phyloP scores from a whole-genome alignment of 2,888 invertebrate genomes.

The Muschampia plurimacula region DNA sequence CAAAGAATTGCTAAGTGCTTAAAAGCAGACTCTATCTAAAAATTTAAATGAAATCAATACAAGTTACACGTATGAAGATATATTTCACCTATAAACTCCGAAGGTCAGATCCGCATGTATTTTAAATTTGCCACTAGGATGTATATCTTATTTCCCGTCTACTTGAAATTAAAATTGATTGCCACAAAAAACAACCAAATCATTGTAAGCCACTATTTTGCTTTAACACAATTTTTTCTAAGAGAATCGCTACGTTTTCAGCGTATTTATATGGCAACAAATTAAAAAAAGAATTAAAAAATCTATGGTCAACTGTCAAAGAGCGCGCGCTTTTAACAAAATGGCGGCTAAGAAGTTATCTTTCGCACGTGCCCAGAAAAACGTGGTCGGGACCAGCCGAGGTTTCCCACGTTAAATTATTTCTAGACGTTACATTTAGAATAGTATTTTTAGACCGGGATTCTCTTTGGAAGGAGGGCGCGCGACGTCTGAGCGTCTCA shows the following conservation, averaged over 20 bases:
- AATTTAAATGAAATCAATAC: background rate
- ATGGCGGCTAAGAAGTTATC: conserved; percentile 51
- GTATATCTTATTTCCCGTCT: background rate
- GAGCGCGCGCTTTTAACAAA: conserved; percentile 49
- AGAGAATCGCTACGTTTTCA: background rate
- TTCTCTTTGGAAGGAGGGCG: conserved; percentile 49
- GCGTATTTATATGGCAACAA: background rate
- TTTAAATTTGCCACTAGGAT: conserved; percentile 10
- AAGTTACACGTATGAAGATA: background rate
- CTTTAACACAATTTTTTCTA: background rate
- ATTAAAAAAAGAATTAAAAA: conserved; percentile 1
- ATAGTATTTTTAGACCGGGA: conserved; percentile 60
- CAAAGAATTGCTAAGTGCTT: background rate
- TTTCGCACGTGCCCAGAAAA: conserved; percentile 58
- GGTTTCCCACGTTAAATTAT: conserved; percentile 55
- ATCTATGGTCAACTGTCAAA: conserved; percentile 27
- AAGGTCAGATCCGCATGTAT: conserved; percentile 18
- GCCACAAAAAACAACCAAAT: background rate
- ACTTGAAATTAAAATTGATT: background rate
- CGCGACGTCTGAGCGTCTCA: conserved; percentile 31
- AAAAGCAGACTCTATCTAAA: background rate
- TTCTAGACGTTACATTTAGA: conserved; percentile 71
- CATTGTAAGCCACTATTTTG: background rate
- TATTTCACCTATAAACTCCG: conserved; percentile 4
- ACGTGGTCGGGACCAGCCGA: conserved; percentile 49